A percentile compares a stretch with the other conserved stretches of the same genome.
phyloP scores from a whole-genome alignment of 1,140 invertebrate genomes.

The Thereuonema tuberculata region DNA sequence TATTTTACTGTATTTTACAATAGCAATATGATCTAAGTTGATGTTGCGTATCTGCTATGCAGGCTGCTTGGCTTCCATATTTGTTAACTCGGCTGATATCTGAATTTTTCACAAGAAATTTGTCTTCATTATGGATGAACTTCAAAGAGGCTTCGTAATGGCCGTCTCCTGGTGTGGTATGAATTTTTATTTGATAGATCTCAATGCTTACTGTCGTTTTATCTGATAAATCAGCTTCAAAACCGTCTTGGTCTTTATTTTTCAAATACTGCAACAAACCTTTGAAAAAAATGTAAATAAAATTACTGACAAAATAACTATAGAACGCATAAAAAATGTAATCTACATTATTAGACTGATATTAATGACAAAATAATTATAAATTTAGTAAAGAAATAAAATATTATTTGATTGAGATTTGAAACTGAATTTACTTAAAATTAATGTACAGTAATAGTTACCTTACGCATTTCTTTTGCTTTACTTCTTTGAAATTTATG shows the following conservation, averaged over 20 bases:
- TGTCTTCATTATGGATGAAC: constrained; percentile 43
- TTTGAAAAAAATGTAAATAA: constrained; percentile 20
- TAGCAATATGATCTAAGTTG: constrained; percentile 60
- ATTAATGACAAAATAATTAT: too few relatives aligned
- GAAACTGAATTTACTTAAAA: too few relatives aligned
- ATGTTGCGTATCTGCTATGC: constrained; percentile 49
- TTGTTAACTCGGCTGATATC: constrained; percentile 78
- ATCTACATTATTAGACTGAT: too few relatives aligned
- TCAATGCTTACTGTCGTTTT: constrained; percentile 41
- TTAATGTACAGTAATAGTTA: too few relatives aligned
- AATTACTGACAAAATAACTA: background rate
- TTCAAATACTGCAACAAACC: constrained; percentile 56
- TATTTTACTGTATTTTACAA: constrained; percentile 36
- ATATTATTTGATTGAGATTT: too few relatives aligned
- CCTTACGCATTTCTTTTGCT: too few relatives aligned
- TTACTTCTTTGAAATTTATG: too few relatives aligned
- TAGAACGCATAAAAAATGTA: too few relatives aligned
- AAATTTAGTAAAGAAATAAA: too few relatives aligned
- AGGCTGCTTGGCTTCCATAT: constrained; percentile 61
- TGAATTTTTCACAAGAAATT: constrained; percentile 48
- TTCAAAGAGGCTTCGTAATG: constrained; percentile 59
- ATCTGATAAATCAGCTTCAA: constrained; percentile 53
- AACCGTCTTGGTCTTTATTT: constrained; percentile 64
- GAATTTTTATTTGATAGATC: constrained; percentile 61
- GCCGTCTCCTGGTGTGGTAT: constrained; percentile 53